A percentile compares a stretch with the other conserved stretches of the same genome.
Evolutionary conservation across 2,888 invertebrate genomes (phyloP).

Genomic region (Pomacea canaliculata): DNA sequence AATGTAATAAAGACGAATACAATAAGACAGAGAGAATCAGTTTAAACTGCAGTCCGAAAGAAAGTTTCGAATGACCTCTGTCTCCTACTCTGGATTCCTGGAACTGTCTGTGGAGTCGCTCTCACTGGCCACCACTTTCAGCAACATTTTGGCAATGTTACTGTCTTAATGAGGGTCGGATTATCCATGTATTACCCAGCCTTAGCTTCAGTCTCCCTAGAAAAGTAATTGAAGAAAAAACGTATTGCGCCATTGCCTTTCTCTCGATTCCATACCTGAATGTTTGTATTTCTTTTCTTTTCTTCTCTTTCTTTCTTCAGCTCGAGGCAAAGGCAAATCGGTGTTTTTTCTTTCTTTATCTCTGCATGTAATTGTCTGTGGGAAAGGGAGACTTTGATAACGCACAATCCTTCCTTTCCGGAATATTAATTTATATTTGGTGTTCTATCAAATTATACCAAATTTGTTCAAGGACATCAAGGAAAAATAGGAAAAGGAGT

Average conservation of each 20-base stretch:
- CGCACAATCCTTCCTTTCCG: no score
- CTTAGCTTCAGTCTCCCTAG: neutral
- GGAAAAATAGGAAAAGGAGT: no score
- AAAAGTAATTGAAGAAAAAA: neutral
- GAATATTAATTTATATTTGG: no score
- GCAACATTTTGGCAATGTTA: neutral
- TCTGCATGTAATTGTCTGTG: neutral
- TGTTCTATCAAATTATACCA: no score
- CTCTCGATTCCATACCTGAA: neutral
- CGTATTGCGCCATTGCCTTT: neutral
- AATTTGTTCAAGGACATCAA: no score
- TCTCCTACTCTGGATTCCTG: no score
- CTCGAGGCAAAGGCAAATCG: no score
- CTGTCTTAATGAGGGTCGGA: neutral
- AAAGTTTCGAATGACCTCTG: no score
- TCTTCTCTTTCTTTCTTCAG: neutral
- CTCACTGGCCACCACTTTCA: neutral
- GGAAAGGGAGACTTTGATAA: no score
- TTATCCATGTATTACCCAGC: neutral
- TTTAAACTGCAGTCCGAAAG: no score
- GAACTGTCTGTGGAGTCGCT: neutral
- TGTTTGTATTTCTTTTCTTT: neutral
- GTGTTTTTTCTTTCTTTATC: neutral
- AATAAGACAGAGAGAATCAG: no score
- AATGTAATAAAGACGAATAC: no score